phyloP scores from a whole-genome alignment of 2,113 vertebrate genomes.

The Deroptyus accipitrinus region DNA sequence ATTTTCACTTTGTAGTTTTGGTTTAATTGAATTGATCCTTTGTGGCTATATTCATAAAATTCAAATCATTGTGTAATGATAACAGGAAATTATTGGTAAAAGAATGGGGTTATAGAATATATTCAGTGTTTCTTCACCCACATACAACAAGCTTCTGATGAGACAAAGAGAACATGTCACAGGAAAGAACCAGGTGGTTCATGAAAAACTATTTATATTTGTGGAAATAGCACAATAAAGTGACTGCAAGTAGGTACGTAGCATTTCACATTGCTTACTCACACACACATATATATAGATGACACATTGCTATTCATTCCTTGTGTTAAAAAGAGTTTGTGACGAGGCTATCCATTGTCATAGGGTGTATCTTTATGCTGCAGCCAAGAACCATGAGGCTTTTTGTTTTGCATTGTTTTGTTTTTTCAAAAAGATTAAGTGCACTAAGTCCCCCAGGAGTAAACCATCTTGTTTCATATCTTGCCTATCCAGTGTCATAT shows the following conservation, averaged over 20 bases:
- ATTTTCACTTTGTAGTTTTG: constrained; percentile 32
- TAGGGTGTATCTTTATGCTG: neutral
- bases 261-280: neutral
- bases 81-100: constrained; percentile 56
- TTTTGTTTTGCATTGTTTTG: neutral
- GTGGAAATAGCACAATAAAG: constrained; percentile 20
- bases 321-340: constrained; percentile 7
- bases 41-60: constrained; percentile 42
- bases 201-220: constrained; percentile 50
- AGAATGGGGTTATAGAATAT: neutral
- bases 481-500: neutral
- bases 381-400: neutral
- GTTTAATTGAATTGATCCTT: constrained; percentile 47
- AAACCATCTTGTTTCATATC: constrained; percentile 16
- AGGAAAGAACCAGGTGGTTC: constrained; percentile 29
- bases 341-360: constrained; percentile 3
- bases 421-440: neutral
- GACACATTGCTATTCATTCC: constrained; percentile 14
- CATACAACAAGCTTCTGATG: neutral
- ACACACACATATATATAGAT: neutral
- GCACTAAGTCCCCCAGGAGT: neutral
- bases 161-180: constrained; percentile 22
- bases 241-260: neutral
- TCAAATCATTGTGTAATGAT: constrained; percentile 55
- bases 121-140: constrained; percentile 38